Evolutionary conservation across 2,113 vertebrate species (phyloP), one percentile per base, ranked within the genome.

Genomic region (Pica pica): DNA sequence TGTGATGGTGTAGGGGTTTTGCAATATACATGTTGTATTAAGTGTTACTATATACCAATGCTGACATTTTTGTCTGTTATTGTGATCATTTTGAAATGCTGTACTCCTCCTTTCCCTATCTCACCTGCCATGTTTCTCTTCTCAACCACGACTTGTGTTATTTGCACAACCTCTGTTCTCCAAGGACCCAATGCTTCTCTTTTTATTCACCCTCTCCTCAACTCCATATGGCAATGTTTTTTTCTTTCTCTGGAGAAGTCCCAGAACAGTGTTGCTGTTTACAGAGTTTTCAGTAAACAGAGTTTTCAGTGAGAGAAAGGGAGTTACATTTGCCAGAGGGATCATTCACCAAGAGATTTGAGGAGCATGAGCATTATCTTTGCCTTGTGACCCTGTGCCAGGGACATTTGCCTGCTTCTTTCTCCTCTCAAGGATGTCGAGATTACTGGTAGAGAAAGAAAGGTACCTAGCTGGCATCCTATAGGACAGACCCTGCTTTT

Each of bases 121-220:
- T 50, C 30, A 81, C 44, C 23, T 27, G 21, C 33, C 19, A 10
- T 20, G 7, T 79, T 94, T 95, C 44, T 91, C 35, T 91, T n/a
- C 52, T 68, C 35, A 75, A 0, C 60, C 44, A 44, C 0, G 2
- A 39, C n/a, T 14, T 71, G 41, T 63, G 61, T 70, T 59, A 60
- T 56, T 64, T 75, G 35, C n/a, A 22, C 44, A 60, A 16, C 27
- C 11, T 60, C 39, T 28, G 16, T 35, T 75, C 27, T 81, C 23
- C 64, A 53, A 65, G 39, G 30, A 42, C 0, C 1, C 30, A 28
- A n/a, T 0, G 0, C 9, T 89, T 11, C 14, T 59, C 31, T 75
- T 85, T 64, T 84, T 61, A 71, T 31, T 55, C 1, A 1, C 27
- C 7, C 12, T 67, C 20, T 82, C 14, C 37, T 83, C 33, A 70